Evolutionary conservation across 2,113 vertebrate species (phyloP).

Genomic region (Pithys albifrons): DNA sequence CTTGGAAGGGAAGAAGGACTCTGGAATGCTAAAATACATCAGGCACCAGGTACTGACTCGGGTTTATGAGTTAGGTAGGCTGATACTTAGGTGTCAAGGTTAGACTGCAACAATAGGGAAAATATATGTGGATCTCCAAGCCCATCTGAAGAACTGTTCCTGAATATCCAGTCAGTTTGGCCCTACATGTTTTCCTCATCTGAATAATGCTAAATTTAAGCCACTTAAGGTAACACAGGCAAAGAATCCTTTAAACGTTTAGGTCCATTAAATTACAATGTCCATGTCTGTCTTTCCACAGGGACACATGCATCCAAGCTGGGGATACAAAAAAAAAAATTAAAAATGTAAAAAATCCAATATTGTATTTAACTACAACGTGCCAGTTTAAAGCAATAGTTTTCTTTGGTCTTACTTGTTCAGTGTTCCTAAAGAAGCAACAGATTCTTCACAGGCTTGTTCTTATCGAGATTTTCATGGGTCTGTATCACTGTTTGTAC

Average conservation of each 20-base stretch:
- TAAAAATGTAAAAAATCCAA: not conserved
- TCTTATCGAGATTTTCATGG: not conserved
- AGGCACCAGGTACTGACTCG: slow-evolving; percentile 87
- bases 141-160: not conserved
- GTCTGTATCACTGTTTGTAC: not conserved
- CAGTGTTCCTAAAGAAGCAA: not conserved
- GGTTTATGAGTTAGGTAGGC: not conserved
- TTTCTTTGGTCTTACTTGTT: not conserved
- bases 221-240: not conserved
- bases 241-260: not conserved
- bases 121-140: not conserved
- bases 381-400: not conserved
- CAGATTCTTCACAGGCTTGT: not conserved
- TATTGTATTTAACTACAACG: not conserved
- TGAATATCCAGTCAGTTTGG: not conserved
- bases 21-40: slow-evolving; percentile 97
- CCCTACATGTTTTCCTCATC: not conserved
- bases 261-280: not conserved
- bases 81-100: not conserved
- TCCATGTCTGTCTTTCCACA: not conserved
- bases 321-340: not conserved
- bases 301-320: not conserved
- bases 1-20: slow-evolving; percentile 95
- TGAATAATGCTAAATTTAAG: not conserved
- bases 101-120: not conserved